phyloP scores from a whole-genome alignment of 1,140 invertebrate genomes.

The Eulimnadia texana region DNA sequence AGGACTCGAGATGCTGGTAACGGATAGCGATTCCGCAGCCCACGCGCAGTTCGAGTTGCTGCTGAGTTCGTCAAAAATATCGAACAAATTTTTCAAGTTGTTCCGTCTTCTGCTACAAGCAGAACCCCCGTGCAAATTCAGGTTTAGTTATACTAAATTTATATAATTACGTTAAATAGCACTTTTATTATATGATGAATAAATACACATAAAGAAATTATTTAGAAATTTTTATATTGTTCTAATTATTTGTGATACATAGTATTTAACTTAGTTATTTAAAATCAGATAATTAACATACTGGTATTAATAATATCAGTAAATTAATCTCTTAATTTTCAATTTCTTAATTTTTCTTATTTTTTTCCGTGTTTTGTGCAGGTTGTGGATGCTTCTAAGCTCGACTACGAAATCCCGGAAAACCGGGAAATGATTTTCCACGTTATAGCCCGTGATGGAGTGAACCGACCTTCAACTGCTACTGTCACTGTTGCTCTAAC shows the following conservation, averaged over 20 bases:
- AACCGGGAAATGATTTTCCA: constrained; percentile 50
- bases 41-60: constrained; percentile 54
- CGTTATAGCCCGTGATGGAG: constrained; percentile 46
- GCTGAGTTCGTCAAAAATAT: constrained; percentile 39
- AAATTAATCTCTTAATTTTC: too few relatives aligned
- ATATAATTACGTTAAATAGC: too few relatives aligned
- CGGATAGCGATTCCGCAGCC: constrained; percentile 55
- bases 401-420: constrained; percentile 54
- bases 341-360: too few relatives aligned
- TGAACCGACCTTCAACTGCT: constrained; percentile 41
- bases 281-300: too few relatives aligned
- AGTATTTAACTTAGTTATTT: too few relatives aligned
- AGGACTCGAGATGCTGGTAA: constrained; percentile 56
- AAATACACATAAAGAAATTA: too few relatives aligned
- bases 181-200: too few relatives aligned
- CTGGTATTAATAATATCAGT: too few relatives aligned
- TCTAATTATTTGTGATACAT: too few relatives aligned
- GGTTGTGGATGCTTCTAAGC: constrained; percentile 37
- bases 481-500: constrained; percentile 53
- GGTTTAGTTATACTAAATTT: constrained; percentile 27
- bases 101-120: constrained; percentile 48
- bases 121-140: constrained; percentile 57
- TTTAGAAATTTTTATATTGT: too few relatives aligned
- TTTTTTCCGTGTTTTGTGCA: neutral
- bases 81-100: constrained; percentile 45